Percentiles rank a stretch among this genome's conserved stretches.
Evolutionary conservation across 1,140 invertebrate species (phyloP).

Genomic region (Cyclina sinensis): DNA sequence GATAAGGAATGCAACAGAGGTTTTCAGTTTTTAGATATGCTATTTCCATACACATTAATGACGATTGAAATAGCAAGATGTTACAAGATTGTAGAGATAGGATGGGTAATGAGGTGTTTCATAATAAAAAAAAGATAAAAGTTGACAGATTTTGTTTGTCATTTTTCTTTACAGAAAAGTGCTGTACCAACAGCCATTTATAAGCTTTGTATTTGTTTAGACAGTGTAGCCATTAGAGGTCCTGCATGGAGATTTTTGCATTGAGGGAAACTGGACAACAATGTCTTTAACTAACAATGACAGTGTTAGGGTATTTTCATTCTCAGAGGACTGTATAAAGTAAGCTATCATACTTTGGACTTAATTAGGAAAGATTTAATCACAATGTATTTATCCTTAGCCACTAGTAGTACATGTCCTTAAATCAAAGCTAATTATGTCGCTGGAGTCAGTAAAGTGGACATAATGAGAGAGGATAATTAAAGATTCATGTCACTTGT

Average conservation of each 20-base stretch:
- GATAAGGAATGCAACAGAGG: too few relatives aligned
- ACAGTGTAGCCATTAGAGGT: too few relatives aligned
- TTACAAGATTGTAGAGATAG: not conserved
- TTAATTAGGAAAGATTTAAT: not conserved
- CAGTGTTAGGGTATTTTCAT: too few relatives aligned
- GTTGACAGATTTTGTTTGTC: not conserved
- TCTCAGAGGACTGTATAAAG: not conserved
- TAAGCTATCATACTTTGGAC: not conserved
- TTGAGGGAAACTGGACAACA: too few relatives aligned
- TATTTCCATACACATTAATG: too few relatives aligned
- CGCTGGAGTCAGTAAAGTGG: not conserved
- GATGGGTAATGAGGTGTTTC: not conserved
- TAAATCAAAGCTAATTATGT: constrained; percentile 15
- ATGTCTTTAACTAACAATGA: too few relatives aligned
- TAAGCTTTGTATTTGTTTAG: too few relatives aligned
- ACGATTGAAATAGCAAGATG: not conserved
- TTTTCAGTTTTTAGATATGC: too few relatives aligned
- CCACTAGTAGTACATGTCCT: not conserved
- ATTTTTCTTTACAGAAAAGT: too few relatives aligned
- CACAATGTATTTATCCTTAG: not conserved
- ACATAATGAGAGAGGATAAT: constrained; percentile 1
- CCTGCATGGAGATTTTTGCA: too few relatives aligned
- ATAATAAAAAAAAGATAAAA: not conserved
- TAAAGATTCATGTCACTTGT: not conserved
- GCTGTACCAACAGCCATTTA: too few relatives aligned